A percentile compares a stretch with the other conserved stretches of the same genome.
These are phyloP conservation scores for Drosophila kohkoa DNA, from an alignment of 1,140 invertebrate species.

Conservation along the genomic window DNA sequence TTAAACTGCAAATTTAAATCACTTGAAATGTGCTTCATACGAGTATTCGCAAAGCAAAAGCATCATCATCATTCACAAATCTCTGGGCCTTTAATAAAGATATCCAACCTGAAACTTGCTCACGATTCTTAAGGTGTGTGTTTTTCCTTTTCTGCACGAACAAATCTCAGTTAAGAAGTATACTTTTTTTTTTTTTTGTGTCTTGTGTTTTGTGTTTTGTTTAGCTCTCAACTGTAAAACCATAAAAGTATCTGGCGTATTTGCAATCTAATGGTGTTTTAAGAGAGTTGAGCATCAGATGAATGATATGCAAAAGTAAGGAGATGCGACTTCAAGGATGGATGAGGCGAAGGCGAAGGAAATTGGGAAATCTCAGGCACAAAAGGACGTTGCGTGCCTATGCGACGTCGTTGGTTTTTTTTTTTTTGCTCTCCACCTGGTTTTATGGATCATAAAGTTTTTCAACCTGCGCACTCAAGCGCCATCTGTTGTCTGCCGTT, in stretches of 20 bases:
- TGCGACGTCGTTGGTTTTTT: conserved; percentile 13
- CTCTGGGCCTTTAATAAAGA: background rate
- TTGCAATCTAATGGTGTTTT: conserved; percentile 61
- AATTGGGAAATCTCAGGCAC: conserved; percentile 1
- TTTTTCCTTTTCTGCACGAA: conserved; percentile 5
- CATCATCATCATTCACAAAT: background rate
- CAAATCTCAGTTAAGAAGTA: conserved; percentile 28
- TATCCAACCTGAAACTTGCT: background rate
- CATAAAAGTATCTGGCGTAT: conserved; percentile 49
- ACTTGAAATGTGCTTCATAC: no score
- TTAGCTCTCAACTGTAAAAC: background rate
- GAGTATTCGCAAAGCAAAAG: no score
- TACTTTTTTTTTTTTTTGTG: background rate
- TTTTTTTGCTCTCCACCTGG: conserved; percentile 35
- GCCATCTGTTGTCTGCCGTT: conserved; percentile 41
- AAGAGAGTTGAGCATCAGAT: conserved; percentile 32
- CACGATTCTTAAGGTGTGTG: background rate
- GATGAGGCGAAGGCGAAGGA: background rate
- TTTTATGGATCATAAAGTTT: conserved; percentile 55
- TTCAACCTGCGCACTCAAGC: conserved; percentile 41
- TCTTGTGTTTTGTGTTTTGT: background rate
- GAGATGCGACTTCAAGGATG: background rate
- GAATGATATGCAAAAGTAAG: conserved; percentile 49
- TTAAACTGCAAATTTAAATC: no score
- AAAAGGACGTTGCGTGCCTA: conserved; percentile 42